A percentile compares a stretch with the other conserved stretches of the same genome.
Conservation (phyloP, 2,888 invertebrate genomes). For the Aplocera efformata region DNA sequence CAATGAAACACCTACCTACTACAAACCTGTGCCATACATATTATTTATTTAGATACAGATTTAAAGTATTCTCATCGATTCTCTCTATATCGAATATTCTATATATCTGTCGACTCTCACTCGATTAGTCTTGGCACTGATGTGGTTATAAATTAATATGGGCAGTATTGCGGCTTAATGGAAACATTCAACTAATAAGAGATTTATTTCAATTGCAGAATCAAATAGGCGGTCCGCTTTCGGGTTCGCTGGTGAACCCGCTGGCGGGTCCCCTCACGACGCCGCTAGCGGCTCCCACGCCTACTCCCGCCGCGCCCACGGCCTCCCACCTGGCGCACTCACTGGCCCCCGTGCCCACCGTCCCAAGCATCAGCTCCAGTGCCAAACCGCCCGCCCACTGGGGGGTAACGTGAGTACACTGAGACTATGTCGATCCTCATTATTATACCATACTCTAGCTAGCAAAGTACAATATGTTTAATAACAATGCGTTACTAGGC, state of each 20-base stretch:
- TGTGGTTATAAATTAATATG: too few species aligned
- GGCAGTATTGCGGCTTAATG: too few species aligned
- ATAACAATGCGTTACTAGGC: too few species aligned
- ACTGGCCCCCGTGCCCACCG: conserved; percentile 74
- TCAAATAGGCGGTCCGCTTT: conserved; percentile 24
- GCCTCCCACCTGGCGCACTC: conserved; percentile 70
- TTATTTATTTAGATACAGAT: too few species aligned
- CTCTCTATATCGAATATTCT: too few species aligned
- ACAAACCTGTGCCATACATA: too few species aligned
- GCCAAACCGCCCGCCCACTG: conserved; percentile 76
- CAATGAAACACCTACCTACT: too few species aligned
- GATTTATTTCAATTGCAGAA: conserved; percentile 25
- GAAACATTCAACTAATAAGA: too few species aligned
- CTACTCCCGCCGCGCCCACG: conserved; percentile 63
- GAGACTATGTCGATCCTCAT: neutral
- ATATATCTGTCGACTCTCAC: too few species aligned
- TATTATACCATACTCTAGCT: too few species aligned
- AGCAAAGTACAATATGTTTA: neutral
- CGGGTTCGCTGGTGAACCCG: conserved; percentile 37
- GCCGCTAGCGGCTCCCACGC: conserved; percentile 65
- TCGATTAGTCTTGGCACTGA: too few species aligned
- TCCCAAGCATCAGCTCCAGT: conserved; percentile 72
- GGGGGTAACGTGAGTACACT: conserved; percentile 75
- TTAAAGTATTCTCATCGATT: too few species aligned
- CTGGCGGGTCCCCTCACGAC: conserved; percentile 68